Percentiles rank a stretch among this genome's conserved stretches.
Evolutionary conservation across 2,113 vertebrate genomes (phyloP).

Genomic region (Rutilus rutilus): DNA sequence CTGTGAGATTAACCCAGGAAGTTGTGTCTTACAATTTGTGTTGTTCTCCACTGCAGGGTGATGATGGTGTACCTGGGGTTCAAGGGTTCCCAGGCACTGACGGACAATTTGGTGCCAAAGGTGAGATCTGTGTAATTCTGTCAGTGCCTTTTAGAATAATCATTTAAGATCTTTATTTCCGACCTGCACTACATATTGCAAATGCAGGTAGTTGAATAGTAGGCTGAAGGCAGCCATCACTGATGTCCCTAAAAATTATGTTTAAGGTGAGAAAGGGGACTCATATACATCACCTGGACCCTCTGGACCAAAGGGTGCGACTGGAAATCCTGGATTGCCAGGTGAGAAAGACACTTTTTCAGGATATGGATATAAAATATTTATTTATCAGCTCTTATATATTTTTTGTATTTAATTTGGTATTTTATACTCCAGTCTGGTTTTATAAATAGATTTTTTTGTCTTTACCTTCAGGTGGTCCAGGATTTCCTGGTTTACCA

Average conservation of each 20-base stretch:
- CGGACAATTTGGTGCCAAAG: slow-evolving; percentile 84
- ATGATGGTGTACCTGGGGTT: slow-evolving; percentile 76
- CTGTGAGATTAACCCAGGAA: neutral
- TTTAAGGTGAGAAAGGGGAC: slow-evolving; percentile 83
- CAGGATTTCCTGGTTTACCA: slow-evolving; percentile 73
- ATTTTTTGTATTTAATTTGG: neutral
- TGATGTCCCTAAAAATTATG: neutral
- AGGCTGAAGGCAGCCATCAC: neutral
- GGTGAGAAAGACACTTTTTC: slow-evolving; percentile 70
- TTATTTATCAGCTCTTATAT: neutral
- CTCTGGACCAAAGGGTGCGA: slow-evolving; percentile 81
- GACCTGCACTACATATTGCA: neutral
- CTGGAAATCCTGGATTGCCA: slow-evolving; percentile 79
- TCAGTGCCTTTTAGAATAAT: neutral
- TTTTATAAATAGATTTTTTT: neutral
- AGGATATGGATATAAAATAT: neutral
- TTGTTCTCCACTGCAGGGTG: slow-evolving; percentile 75
- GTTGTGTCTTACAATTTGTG: neutral
- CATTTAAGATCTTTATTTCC: neutral
- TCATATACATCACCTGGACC: slow-evolving; percentile 70
- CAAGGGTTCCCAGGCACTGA: slow-evolving; percentile 76
- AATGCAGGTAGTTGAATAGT: neutral
- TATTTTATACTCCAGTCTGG: neutral
- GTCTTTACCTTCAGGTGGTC: slow-evolving; percentile 73
- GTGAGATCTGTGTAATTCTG: slow-evolving; percentile 69